Conservation (phyloP, 1,140 invertebrate genomes). For the Euwallacea similis region DNA sequence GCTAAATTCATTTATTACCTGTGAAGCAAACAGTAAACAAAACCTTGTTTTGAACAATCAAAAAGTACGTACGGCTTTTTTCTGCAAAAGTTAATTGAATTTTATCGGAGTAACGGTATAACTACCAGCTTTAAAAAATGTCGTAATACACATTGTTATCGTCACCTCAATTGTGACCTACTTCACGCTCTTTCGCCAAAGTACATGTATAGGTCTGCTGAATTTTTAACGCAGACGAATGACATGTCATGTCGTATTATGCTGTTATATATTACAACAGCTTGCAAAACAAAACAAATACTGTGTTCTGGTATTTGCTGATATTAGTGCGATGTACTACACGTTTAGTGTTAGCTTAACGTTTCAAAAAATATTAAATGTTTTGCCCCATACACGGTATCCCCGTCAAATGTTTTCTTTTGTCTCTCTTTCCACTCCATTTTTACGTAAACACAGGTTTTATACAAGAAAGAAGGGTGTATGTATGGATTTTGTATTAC, state of each 20-base stretch:
- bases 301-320: conserved; percentile 33
- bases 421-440: conserved; percentile 11
- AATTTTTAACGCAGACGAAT: conserved; percentile 37
- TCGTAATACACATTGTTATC: conserved; percentile 5
- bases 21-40: no score
- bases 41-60: no score
- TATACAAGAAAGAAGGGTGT: not conserved
- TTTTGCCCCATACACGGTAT: conserved; percentile 18
- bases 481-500: conserved; percentile 8
- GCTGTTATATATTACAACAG: conserved; percentile 36
- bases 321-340: conserved; percentile 34
- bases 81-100: no score
- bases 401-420: conserved; percentile 23
- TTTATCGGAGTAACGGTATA: no score
- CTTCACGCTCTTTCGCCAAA: conserved; percentile 22
- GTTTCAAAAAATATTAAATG: conserved; percentile 31
- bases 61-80: no score
- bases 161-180: conserved; percentile 17
- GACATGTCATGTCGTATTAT: conserved; percentile 34
- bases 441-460: conserved; percentile 14
- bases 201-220: conserved; percentile 21
- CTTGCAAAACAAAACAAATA: conserved; percentile 36
- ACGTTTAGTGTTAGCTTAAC: conserved; percentile 29
- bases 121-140: not conserved
- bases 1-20: no score